Base-by-base conservation (phyloP, 2,888 invertebrate genomes). In the Synanthedon formicaeformis region DNA sequence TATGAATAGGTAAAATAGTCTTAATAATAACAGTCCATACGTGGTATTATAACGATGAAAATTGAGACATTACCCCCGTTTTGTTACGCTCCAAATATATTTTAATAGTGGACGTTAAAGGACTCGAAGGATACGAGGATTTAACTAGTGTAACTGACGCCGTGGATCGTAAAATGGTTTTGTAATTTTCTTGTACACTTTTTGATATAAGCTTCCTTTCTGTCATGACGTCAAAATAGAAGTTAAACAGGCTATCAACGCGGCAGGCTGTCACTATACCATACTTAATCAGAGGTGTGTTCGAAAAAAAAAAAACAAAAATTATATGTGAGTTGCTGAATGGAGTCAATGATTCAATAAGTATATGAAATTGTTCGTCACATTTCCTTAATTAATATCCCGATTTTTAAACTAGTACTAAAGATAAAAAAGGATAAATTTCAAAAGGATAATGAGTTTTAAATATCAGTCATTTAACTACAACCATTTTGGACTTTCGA, bases 1-100 rank as follows among this genome's bases (percentile, higher is more conserved):
- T 10, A 34, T 34, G 34, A 34, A 34, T 34, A 10, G 27, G 27
- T 27, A 1, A 8, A 34, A 34, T 34, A 10, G 2, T 34, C 10
- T 34, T 5, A 23, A 23, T 5, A 23, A 23, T 5, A 23, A 23
- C 23, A 23, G 23, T 1, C 8, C 34, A 34, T 34, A 2, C 34
- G 34, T 34, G 8, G 3, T 45, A 8, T 45, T 45, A 13, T 49
- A 48, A 60, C 62, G 64, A 65, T 69, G 64, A 61, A 61, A 73
- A 78, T 80, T 71, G 68, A 81, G 74, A 78, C 68, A 68, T 80
- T 73, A 75, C 62, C 59, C 67, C 50, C 50, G 40, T 51, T 73
- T 69, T 57, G 69, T 63, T 67, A 63, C 68, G 62, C 59, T 66
- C 75, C 72, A 71, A 75, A 75, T 71, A 72, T 52, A 52, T 50